Evolutionary conservation across 2,113 vertebrate species (phyloP).

Genomic region (Uropsilus gracilis): DNA sequence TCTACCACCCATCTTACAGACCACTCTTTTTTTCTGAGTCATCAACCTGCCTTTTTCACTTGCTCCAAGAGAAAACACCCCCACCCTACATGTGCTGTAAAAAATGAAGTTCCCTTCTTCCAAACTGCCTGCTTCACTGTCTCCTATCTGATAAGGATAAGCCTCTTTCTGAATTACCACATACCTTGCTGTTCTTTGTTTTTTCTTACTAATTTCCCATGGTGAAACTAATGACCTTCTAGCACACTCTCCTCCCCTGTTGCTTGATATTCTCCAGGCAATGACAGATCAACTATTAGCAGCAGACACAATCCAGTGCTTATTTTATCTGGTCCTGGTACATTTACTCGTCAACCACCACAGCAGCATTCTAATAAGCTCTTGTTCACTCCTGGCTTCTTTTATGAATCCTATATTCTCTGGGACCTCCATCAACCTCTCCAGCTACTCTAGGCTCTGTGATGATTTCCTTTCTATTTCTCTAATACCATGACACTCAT

Average conservation of each 20-base stretch:
- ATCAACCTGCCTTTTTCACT: background rate
- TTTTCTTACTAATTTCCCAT: background rate
- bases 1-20: background rate
- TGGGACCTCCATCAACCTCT: background rate
- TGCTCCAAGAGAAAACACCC: background rate
- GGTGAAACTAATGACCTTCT: background rate
- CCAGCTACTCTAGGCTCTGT: background rate
- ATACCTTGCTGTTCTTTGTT: too few relatives aligned
- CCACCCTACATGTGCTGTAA: rapidly evolving
- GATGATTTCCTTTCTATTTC: background rate
- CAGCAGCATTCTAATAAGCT: background rate
- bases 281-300: background rate
- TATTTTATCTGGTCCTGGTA: background rate
- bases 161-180: background rate
- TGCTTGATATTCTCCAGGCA: background rate
- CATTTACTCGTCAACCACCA: background rate
- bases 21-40: background rate
- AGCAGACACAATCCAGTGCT: rapidly evolving
- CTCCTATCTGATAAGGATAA: background rate
- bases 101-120: background rate
- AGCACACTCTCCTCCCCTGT: background rate
- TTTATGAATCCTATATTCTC: background rate
- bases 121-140: background rate
- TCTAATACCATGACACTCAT: background rate
- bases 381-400: background rate